phyloP scores from a whole-genome alignment of 2,113 vertebrate genomes.

The Gopherus evgoodei region DNA sequence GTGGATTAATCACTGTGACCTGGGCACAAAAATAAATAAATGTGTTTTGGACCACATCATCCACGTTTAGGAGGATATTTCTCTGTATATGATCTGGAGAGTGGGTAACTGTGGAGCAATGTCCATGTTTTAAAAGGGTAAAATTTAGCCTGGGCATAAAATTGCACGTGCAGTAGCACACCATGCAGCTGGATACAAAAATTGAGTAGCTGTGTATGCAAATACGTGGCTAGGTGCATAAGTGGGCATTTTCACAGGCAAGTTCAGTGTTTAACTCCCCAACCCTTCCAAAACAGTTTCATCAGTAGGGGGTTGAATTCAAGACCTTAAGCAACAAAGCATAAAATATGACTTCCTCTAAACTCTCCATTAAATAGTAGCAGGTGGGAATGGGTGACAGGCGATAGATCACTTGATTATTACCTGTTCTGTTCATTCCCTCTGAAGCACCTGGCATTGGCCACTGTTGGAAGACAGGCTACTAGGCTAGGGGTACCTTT shows the following conservation, averaged over 20 bases:
- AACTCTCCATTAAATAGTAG: accelerated
- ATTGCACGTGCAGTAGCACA: accelerated
- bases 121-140: neutral
- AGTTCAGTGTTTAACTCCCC: neutral
- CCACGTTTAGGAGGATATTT: no score
- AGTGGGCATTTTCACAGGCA: neutral
- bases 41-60: no score
- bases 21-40: no score
- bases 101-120: neutral
- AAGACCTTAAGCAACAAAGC: neutral
- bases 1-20: no score
- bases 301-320: neutral
- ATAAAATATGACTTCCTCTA: neutral
- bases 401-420: no score
- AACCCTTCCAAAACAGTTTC: neutral
- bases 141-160: neutral
- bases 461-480: no score
- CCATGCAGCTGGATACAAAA: accelerated
- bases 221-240: neutral
- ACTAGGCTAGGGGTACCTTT: no score
- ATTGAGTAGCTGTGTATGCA: neutral
- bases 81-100: neutral
- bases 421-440: no score
- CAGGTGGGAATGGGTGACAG: no score
- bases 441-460: no score